These are phyloP conservation scores for Paraescarpia echinospica DNA, from an alignment of 1,140 invertebrate species.

Conservation along the genomic window DNA sequence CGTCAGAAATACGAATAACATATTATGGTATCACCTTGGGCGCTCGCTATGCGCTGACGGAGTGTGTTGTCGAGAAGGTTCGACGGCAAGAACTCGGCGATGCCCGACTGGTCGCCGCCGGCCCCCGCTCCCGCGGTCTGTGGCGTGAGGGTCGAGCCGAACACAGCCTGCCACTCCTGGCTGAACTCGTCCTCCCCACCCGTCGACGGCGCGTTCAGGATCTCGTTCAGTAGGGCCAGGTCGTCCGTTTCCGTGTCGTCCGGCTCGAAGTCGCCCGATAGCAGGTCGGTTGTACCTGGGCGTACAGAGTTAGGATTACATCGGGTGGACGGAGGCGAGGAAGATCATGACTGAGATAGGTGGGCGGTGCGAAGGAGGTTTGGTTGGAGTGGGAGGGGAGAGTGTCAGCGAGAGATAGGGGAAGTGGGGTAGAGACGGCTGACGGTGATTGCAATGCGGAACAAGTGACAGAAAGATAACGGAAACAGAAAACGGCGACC, in stretches of 20 bases:
- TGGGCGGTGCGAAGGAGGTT: too few relatives aligned
- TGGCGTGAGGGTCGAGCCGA: slow-evolving; percentile 43
- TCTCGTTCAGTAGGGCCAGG: slow-evolving; percentile 60
- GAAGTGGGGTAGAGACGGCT: too few relatives aligned
- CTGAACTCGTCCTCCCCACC: slow-evolving; percentile 53
- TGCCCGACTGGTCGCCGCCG: slow-evolving; percentile 28
- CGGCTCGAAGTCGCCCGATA: slow-evolving; percentile 49
- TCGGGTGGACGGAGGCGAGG: too few relatives aligned
- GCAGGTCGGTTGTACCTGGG: slow-evolving; percentile 51
- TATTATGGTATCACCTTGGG: neutral
- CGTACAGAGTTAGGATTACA: neutral
- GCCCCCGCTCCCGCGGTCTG: slow-evolving; percentile 38
- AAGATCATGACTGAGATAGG: too few relatives aligned
- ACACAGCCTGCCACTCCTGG: slow-evolving; percentile 55
- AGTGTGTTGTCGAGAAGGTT: slow-evolving; percentile 58
- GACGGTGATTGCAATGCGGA: too few relatives aligned
- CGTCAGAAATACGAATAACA: too few relatives aligned
- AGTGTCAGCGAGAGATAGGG: too few relatives aligned
- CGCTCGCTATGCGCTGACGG: slow-evolving; percentile 32
- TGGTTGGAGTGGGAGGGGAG: too few relatives aligned
- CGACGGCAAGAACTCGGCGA: slow-evolving; percentile 59
- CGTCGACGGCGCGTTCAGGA: slow-evolving; percentile 55
- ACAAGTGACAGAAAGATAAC: too few relatives aligned
- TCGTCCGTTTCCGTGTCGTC: slow-evolving; percentile 59
- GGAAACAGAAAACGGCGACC: too few relatives aligned